Conservation (phyloP, 2,888 invertebrate species). For the Acleris sparsana region DNA sequence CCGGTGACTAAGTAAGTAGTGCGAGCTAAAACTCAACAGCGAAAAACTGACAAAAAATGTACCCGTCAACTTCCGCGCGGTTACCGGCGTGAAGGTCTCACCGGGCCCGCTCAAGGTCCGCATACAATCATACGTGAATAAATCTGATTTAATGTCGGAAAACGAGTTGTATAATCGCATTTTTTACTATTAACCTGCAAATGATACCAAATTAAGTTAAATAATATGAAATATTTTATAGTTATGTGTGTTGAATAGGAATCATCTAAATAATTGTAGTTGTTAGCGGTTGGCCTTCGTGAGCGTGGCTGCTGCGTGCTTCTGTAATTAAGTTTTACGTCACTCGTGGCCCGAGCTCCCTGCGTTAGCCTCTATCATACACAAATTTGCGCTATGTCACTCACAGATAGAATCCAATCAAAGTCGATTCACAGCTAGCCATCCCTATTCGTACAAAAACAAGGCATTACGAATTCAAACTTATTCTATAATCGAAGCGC, state of each 20-base stretch:
- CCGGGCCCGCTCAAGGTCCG: conserved; percentile 79
- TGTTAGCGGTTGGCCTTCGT: conserved; percentile 74
- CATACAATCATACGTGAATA: conserved; percentile 80
- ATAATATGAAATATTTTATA: conserved; percentile 66
- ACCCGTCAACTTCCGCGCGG: conserved; percentile 81
- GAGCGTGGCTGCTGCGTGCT: conserved; percentile 69
- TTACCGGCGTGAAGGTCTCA: conserved; percentile 82
- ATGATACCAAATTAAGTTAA: conserved; percentile 63
- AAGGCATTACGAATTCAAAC: conserved; percentile 21
- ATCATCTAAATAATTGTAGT: conserved; percentile 75
- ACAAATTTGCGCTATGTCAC: conserved; percentile 72
- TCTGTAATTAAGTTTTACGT: conserved; percentile 82
- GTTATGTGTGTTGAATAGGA: conserved; percentile 60
- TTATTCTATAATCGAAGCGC: conserved; percentile 18
- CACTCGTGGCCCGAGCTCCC: conserved; percentile 77
- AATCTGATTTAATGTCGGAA: conserved; percentile 75
- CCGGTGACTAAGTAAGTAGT: conserved; percentile 69
- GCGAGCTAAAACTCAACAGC: conserved; percentile 76
- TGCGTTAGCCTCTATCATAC: conserved; percentile 73
- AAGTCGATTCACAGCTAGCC: conserved; percentile 22
- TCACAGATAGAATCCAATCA: conserved; percentile 44
- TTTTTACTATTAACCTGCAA: conserved; percentile 65
- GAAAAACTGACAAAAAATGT: conserved; percentile 79
- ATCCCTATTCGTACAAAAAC: conserved; percentile 28
- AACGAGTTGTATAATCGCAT: conserved; percentile 69